phyloP scores from a whole-genome alignment of 1,140 invertebrate species.

The Nephila pilipes region DNA sequence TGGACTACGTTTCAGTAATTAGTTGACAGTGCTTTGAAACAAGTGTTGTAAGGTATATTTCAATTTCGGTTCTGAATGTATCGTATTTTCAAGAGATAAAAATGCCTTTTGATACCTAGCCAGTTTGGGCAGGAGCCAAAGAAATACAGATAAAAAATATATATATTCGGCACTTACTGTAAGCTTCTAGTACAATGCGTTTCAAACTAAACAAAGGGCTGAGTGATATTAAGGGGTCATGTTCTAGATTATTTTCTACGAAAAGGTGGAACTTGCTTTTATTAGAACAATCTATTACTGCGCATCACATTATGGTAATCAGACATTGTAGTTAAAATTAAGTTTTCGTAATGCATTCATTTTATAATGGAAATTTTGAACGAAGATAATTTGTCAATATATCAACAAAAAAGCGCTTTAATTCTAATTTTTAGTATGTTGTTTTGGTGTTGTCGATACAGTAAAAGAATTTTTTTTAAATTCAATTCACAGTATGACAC shows the following conservation, averaged over 20 bases:
- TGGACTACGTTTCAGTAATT: background rate
- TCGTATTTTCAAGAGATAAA: slow-evolving; percentile 63
- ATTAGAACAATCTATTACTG: background rate
- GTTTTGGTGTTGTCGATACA: too few species aligned
- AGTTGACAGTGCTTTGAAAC: background rate
- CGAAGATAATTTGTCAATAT: too few species aligned
- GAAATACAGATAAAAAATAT: slow-evolving; percentile 56
- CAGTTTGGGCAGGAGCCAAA: slow-evolving; percentile 64
- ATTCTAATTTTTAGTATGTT: too few species aligned
- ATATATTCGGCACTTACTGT: slow-evolving; percentile 7
- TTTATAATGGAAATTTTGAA: too few species aligned
- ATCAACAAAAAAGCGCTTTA: too few species aligned
- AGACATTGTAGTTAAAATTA: too few species aligned
- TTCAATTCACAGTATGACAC: too few species aligned
- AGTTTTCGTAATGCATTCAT: too few species aligned
- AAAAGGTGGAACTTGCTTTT: background rate
- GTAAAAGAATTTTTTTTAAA: too few species aligned
- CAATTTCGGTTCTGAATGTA: slow-evolving; percentile 53
- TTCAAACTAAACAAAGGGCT: slow-evolving; percentile 50
- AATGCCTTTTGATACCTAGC: slow-evolving; percentile 60
- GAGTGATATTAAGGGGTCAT: background rate
- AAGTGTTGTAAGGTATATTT: slow-evolving; percentile 39
- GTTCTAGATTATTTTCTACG: slow-evolving; percentile 44
- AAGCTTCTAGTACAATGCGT: slow-evolving; percentile 49
- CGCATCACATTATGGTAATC: background rate